phyloP scores from a whole-genome alignment of 1,140 invertebrate genomes.

The Leptinotarsa defecta region DNA sequence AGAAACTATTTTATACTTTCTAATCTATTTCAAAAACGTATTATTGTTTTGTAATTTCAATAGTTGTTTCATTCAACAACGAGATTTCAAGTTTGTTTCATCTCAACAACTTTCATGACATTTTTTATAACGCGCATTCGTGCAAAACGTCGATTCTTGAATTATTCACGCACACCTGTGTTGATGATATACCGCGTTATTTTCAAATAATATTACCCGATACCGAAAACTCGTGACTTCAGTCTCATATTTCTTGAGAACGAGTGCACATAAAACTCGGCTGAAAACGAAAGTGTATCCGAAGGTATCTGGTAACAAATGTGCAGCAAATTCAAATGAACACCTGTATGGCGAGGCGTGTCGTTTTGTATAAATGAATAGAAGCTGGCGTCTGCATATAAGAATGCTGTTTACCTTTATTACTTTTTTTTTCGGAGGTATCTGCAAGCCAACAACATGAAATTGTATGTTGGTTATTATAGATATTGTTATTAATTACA shows the following conservation, averaged over 20 bases:
- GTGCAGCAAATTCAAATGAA: constrained; percentile 38
- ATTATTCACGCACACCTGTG: constrained; percentile 3
- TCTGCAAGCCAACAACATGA: background rate
- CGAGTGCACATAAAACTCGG: background rate
- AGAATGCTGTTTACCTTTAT: constrained; percentile 37
- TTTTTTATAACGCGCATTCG: background rate
- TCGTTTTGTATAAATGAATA: constrained; percentile 21
- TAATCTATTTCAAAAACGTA: no score
- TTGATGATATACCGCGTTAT: background rate
- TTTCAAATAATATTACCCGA: background rate
- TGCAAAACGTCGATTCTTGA: background rate
- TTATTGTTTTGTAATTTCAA: no score
- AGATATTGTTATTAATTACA: constrained; percentile 1
- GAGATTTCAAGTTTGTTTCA: no score
- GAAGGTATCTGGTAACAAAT: constrained; percentile 10
- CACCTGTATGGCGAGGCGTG: constrained; percentile 38
- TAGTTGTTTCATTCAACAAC: no score
- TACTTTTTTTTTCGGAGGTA: constrained; percentile 10
- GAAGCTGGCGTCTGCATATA: constrained; percentile 30
- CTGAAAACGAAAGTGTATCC: constrained; percentile 36
- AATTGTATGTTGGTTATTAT: background rate
- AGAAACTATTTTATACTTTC: no score
- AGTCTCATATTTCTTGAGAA: constrained; percentile 11
- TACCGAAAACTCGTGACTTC: background rate
- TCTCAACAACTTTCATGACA: background rate